A percentile compares a stretch with the other conserved stretches of the same genome.
phyloP scores from a whole-genome alignment of 2,888 invertebrate species.

The Xestoiulus laeticollis region DNA sequence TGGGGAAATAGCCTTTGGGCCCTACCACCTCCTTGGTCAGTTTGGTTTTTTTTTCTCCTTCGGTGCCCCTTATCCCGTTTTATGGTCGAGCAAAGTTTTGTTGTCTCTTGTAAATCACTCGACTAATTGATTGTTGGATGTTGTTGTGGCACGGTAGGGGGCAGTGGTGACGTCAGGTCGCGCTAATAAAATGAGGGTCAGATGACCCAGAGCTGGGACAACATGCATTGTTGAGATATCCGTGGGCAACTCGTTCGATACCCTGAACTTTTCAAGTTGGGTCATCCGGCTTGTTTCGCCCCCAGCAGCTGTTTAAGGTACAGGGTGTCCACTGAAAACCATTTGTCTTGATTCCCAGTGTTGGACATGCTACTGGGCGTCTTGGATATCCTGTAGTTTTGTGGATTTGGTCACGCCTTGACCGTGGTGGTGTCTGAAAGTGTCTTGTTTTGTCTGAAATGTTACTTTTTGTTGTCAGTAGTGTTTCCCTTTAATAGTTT shows the following conservation, averaged over 20 bases:
- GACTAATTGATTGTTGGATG: conserved; percentile 8
- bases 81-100: background rate
- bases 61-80: conserved; percentile 10
- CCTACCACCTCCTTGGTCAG: background rate
- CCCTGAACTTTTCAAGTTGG: background rate
- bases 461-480: too few species aligned
- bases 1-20: conserved; percentile 1
- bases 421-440: too few species aligned
- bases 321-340: background rate
- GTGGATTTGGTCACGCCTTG: background rate
- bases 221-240: background rate
- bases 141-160: background rate
- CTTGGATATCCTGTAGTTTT: background rate
- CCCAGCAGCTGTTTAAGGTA: background rate
- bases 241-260: background rate
- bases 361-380: too few species aligned
- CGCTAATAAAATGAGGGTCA: background rate
- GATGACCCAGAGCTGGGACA: background rate
- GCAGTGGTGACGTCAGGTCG: background rate
- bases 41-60: background rate
- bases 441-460: too few species aligned
- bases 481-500: too few species aligned
- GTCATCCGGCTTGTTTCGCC: background rate
- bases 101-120: conserved; percentile 31
- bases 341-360: background rate